A percentile compares a stretch with the other conserved stretches of the same genome.
phyloP scores from a whole-genome alignment of 2,113 vertebrate species.

The Megalops atlanticus region DNA sequence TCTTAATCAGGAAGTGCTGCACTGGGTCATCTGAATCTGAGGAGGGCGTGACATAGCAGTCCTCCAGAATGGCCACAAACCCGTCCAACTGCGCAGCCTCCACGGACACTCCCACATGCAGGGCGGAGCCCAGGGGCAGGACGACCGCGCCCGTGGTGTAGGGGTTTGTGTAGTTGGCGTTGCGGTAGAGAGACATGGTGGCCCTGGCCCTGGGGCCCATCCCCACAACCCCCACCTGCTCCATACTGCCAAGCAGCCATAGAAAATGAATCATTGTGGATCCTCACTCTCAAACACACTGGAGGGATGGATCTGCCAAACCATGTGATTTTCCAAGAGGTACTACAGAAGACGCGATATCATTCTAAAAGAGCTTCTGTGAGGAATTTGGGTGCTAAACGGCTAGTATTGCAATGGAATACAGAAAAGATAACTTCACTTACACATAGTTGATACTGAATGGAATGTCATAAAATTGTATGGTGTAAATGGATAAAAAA shows the following conservation, averaged over 20 bases:
- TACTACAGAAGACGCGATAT: no score
- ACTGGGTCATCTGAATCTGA: constrained; percentile 27
- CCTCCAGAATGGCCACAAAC: constrained; percentile 56
- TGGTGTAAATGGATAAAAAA: no score
- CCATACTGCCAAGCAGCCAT: constrained; percentile 34
- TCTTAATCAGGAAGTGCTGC: constrained; percentile 51
- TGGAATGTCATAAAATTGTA: no score
- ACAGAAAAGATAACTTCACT: background rate
- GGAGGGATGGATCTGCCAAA: background rate
- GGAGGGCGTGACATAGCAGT: constrained; percentile 55
- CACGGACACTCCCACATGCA: constrained; percentile 54
- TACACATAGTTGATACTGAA: no score
- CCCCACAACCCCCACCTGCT: constrained; percentile 36
- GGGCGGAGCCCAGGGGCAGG: constrained; percentile 50
- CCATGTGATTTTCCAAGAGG: background rate
- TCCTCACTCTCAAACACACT: background rate
- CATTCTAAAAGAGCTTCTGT: background rate
- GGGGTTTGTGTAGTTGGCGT: constrained; percentile 38
- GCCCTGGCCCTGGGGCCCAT: constrained; percentile 30
- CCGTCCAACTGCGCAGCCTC: constrained; percentile 9
- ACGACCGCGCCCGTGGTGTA: constrained; percentile 43
- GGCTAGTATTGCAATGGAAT: background rate
- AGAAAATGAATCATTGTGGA: background rate
- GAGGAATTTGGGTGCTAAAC: no score
- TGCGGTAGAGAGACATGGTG: constrained; percentile 54